phyloP scores from a whole-genome alignment of 2,797 vertebrate species.

The Rhinatrema bivittatum region DNA sequence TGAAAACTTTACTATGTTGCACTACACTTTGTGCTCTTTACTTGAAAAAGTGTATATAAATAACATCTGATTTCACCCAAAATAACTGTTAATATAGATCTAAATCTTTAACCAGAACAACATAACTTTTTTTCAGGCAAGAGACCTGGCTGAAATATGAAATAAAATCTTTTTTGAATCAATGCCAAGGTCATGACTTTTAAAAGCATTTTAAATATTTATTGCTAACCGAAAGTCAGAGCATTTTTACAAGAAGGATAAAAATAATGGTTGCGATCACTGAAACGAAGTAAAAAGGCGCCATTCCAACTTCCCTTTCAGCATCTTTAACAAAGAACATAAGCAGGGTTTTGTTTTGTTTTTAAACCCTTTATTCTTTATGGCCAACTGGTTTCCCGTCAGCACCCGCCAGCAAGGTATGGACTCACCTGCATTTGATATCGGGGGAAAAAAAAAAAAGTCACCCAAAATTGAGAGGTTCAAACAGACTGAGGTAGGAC shows the following conservation, averaged over 20 bases:
- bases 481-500: no score
- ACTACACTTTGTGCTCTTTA: no score
- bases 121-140: background rate
- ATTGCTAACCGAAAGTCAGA: background rate
- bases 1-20: no score
- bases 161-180: background rate
- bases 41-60: no score
- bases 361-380: fast-evolving
- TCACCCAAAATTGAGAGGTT: no score
- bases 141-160: background rate
- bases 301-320: background rate
- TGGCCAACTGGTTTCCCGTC: background rate
- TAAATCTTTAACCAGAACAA: no score
- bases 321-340: background rate
- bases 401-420: background rate
- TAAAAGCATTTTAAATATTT: background rate
- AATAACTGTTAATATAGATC: no score
- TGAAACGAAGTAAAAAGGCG: background rate
- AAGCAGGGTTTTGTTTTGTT: background rate
- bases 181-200: background rate
- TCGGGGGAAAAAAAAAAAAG: no score
- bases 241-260: background rate
- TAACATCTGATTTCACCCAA: no score
- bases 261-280: background rate
- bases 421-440: no score